Percentiles rank a stretch among this genome's conserved stretches.
These are phyloP conservation scores for Miniopterus natalensis DNA, from an alignment of 2,113 vertebrate genomes.

Conservation along the genomic window DNA sequence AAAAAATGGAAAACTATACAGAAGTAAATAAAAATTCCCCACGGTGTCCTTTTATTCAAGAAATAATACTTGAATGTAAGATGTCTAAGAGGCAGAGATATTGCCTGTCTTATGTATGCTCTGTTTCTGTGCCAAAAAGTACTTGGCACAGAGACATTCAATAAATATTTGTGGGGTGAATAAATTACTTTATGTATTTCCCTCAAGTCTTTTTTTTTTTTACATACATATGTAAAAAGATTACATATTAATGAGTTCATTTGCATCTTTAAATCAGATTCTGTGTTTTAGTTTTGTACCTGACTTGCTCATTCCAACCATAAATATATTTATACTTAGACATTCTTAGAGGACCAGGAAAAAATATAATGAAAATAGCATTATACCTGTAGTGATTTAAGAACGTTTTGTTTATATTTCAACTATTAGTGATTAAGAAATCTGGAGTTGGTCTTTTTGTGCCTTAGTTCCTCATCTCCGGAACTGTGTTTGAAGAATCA, in stretches of 20 bases:
- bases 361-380: constrained; percentile 12
- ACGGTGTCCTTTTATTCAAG: background rate
- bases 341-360: background rate
- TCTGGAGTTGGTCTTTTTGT: background rate
- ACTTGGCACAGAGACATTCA: background rate
- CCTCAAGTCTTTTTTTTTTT: constrained; percentile 2
- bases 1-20: background rate
- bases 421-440: background rate
- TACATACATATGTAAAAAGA: background rate
- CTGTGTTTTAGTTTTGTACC: background rate
- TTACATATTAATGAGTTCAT: background rate
- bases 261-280: constrained; percentile 4
- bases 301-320: background rate
- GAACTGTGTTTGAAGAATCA: background rate
- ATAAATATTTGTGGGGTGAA: background rate
- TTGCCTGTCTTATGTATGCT: background rate
- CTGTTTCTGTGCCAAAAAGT: background rate
- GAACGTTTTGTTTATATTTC: background rate
- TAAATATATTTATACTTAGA: background rate
- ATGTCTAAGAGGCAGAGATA: background rate
- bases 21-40: background rate
- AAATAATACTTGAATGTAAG: background rate
- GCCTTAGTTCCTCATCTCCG: background rate
- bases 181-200: background rate
- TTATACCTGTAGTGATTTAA: background rate